These are phyloP conservation scores for Siphlonurus alternatus DNA, from an alignment of 2,888 invertebrate genomes.

Conservation along the genomic window DNA sequence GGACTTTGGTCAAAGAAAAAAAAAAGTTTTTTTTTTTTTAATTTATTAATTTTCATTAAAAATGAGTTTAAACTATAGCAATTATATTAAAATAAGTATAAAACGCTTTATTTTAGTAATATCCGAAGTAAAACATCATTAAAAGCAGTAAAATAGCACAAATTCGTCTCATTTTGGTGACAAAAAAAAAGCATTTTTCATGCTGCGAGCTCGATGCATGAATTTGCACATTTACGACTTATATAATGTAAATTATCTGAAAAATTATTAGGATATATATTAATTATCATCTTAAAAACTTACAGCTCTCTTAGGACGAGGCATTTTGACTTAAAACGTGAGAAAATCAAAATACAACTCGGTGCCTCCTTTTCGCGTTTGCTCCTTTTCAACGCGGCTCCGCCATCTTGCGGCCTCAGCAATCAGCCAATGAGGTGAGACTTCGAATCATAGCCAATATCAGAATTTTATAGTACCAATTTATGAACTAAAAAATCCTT, in stretches of 20 bases:
- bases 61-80: neutral
- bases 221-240: too few species aligned
- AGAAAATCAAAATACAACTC: neutral
- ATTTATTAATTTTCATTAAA: neutral
- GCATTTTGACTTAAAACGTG: constrained; percentile 21
- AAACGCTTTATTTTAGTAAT: too few species aligned
- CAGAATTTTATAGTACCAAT: too few species aligned
- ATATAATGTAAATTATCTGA: too few species aligned
- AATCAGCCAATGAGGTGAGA: neutral
- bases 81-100: too few species aligned
- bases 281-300: constrained; percentile 19
- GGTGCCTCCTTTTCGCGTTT: neutral
- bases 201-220: neutral
- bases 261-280: too few species aligned
- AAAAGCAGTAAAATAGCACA: neutral
- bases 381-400: neutral
- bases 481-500: too few species aligned
- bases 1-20: neutral
- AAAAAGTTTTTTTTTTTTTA: neutral
- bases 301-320: constrained; percentile 27
- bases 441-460: neutral
- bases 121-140: neutral
- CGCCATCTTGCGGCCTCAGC: neutral
- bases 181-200: neutral
- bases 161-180: neutral